A percentile compares a stretch with the other conserved stretches of the same genome.
phyloP scores from a whole-genome alignment of 2,888 invertebrate genomes.

The Drosophila helvetica region DNA sequence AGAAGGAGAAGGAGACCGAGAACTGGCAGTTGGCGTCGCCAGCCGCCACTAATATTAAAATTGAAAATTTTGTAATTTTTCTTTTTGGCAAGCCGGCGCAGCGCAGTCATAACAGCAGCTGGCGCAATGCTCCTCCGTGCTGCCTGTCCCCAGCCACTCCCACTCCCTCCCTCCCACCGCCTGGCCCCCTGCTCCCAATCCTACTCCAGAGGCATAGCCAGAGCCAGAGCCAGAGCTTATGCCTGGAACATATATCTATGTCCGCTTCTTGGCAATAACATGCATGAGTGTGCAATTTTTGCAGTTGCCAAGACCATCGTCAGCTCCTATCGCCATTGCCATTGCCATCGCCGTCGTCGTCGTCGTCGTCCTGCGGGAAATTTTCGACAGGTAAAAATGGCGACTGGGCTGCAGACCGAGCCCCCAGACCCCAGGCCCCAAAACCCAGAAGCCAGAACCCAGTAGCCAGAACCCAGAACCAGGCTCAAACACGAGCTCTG shows the following conservation, averaged over 20 bases:
- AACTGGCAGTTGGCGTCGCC: conserved; percentile 70
- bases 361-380: conserved; percentile 72
- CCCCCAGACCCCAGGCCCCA: conserved; percentile 7
- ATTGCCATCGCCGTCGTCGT: not conserved
- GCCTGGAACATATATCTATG: conserved; percentile 57
- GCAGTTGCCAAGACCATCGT: conserved; percentile 69
- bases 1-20: conserved; percentile 2
- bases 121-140: conserved; percentile 20
- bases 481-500: conserved; percentile 1
- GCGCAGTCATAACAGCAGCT: conserved; percentile 77
- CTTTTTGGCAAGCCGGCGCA: conserved; percentile 72
- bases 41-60: conserved; percentile 77
- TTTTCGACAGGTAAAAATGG: conserved; percentile 80
- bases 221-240: conserved; percentile 12
- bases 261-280: conserved; percentile 77
- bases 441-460: not conserved
- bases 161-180: not conserved
- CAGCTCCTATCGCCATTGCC: conserved; percentile 38
- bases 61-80: conserved; percentile 80
- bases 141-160: not conserved
- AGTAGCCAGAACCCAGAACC: not conserved
- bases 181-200: not conserved
- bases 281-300: conserved; percentile 79
- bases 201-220: conserved; percentile 1
- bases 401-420: conserved; percentile 43